phyloP scores from a whole-genome alignment of 2,888 invertebrate genomes.

The Eristalis pertinax region DNA sequence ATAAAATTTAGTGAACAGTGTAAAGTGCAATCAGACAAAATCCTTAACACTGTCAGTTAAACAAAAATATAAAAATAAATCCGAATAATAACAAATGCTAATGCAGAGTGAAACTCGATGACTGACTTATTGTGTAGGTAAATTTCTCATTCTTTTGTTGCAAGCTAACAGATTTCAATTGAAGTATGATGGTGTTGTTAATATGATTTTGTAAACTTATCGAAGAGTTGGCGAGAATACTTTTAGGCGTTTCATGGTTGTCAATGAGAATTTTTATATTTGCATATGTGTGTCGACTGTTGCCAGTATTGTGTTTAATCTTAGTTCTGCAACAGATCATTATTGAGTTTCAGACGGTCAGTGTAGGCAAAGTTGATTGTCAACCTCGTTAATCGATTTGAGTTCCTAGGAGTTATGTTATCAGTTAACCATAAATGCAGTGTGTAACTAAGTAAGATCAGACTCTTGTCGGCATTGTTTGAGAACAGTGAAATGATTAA shows the following conservation, averaged over 20 bases:
- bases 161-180: neutral
- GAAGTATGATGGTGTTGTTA: neutral
- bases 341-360: no score
- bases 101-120: constrained; percentile 61
- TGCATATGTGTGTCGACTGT: neutral
- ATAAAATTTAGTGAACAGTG: neutral
- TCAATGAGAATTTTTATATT: neutral
- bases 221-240: constrained; percentile 47
- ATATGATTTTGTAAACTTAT: constrained; percentile 11
- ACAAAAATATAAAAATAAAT: neutral
- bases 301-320: neutral
- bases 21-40: neutral
- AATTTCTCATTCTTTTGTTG: constrained; percentile 35
- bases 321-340: no score
- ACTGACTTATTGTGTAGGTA: constrained; percentile 65
- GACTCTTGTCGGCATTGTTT: no score
- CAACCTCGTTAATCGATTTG: no score
- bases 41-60: neutral
- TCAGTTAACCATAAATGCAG: no score
- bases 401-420: no score
- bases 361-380: no score
- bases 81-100: constrained; percentile 46
- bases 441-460: no score
- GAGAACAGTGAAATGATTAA: no score
- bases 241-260: constrained; percentile 65